Percentiles rank a stretch among this genome's conserved stretches.
Conservation (phyloP, 2,888 invertebrate species). For the Amorpha juglandis region DNA sequence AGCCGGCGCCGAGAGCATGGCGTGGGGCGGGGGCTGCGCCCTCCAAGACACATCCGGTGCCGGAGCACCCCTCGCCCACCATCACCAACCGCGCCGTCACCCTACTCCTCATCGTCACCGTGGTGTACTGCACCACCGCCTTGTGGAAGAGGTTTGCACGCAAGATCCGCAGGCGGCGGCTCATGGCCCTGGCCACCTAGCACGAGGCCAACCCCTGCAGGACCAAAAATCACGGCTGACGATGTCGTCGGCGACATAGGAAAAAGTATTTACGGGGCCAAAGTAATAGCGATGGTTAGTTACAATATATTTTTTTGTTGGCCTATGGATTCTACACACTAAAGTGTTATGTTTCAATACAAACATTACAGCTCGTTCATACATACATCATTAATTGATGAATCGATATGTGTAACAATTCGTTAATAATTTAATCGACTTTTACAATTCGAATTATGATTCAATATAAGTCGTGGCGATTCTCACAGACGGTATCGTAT, state of each 20-base stretch:
- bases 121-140: conserved; percentile 56
- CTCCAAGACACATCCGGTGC: conserved; percentile 45
- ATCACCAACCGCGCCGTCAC: conserved; percentile 53
- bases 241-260: conserved; percentile 25
- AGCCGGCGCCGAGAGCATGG: conserved; percentile 83
- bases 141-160: conserved; percentile 69
- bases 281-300: conserved; percentile 25
- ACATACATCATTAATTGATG: too few species aligned
- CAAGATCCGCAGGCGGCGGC: conserved; percentile 62
- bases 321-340: not conserved
- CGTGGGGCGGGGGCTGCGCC: conserved; percentile 76
- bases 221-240: conserved; percentile 31
- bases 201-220: conserved; percentile 40
- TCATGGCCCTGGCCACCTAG: conserved; percentile 72
- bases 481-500: too few species aligned
- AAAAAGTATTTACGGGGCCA: conserved; percentile 30
- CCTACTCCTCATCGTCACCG: conserved; percentile 50
- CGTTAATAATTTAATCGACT: too few species aligned
- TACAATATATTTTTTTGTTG: not conserved
- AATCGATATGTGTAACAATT: too few species aligned
- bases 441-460: too few species aligned
- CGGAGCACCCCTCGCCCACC: conserved; percentile 49
- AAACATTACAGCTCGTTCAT: not conserved
- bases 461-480: too few species aligned
- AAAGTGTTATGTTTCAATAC: not conserved